Conservation (phyloP, 2,113 vertebrate species). For the Aphyosemion australe region DNA sequence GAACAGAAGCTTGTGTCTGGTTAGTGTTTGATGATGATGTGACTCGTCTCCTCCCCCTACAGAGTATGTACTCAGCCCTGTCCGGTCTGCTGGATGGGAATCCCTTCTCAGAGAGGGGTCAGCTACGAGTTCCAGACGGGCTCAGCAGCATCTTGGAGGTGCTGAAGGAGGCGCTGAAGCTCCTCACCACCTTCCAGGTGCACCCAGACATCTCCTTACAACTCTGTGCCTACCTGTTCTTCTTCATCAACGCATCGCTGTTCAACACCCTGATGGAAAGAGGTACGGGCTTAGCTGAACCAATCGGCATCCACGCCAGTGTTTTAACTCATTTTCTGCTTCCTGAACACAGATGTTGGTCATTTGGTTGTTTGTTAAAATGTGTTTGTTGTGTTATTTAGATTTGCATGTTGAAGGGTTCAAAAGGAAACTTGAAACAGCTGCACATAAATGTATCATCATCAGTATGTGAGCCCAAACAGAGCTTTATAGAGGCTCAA, state of each 20-base stretch:
- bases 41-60: neutral
- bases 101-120: conserved; percentile 77
- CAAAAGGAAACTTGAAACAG: too few species aligned
- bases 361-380: too few species aligned
- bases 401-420: too few species aligned
- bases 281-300: conserved; percentile 64
- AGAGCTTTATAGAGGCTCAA: too few species aligned
- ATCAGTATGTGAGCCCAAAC: too few species aligned
- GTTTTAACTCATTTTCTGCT: neutral
- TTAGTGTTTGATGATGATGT: neutral
- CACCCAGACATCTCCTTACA: conserved; percentile 79
- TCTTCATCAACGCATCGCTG: conserved; percentile 83
- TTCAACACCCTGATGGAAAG: conserved; percentile 84
- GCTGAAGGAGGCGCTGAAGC: conserved; percentile 75
- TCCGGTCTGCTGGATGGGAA: conserved; percentile 80
- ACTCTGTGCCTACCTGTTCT: conserved; percentile 82
- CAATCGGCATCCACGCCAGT: too few species aligned
- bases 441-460: too few species aligned
- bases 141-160: conserved; percentile 73
- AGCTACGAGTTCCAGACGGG: conserved; percentile 68
- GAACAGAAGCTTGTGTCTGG: neutral
- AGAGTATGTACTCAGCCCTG: conserved; percentile 80
- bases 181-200: conserved; percentile 75
- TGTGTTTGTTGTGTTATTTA: too few species aligned
- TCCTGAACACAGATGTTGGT: too few species aligned